A percentile compares a stretch with the other conserved stretches of the same genome.
Evolutionary conservation across 2,888 invertebrate species (phyloP).

Genomic region (Ditylenchus weischeri): DNA sequence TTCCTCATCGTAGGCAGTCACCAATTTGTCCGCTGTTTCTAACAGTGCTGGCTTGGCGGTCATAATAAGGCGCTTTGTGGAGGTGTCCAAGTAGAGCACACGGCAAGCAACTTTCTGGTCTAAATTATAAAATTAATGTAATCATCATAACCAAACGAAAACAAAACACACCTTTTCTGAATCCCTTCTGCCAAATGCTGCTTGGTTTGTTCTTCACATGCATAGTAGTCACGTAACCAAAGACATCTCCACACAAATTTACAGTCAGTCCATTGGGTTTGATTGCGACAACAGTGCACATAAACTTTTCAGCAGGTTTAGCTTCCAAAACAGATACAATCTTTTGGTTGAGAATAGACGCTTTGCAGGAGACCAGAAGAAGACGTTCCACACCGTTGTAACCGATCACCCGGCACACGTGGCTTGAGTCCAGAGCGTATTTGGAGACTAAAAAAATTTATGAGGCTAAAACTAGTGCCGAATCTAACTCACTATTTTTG

Average conservation of each 20-base stretch:
- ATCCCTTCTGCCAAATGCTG: constrained; percentile 28
- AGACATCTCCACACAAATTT: constrained; percentile 29
- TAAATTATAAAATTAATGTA: constrained; percentile 12
- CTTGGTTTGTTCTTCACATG: constrained; percentile 37
- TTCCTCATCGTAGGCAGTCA: constrained; percentile 23
- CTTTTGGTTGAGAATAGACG: constrained; percentile 44
- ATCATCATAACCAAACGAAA: background rate
- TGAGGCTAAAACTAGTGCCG: too few species aligned
- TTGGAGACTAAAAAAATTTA: constrained; percentile 39
- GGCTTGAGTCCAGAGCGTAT: constrained; percentile 37
- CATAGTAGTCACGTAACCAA: constrained; percentile 41
- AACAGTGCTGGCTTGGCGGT: constrained; percentile 40
- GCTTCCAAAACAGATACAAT: constrained; percentile 20
- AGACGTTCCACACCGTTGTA: constrained; percentile 44
- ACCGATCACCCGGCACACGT: constrained; percentile 45
- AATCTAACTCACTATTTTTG: constrained; percentile 20
- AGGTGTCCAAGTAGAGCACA: constrained; percentile 39
- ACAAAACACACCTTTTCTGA: constrained; percentile 23
- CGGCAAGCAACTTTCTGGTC: constrained; percentile 43
- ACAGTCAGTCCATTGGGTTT: constrained; percentile 31
- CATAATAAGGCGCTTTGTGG: constrained; percentile 38
- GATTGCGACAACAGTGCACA: constrained; percentile 19
- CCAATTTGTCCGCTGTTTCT: constrained; percentile 18
- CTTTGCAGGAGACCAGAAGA: constrained; percentile 44
- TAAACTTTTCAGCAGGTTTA: constrained; percentile 30